Percentiles rank a stretch among this genome's conserved stretches.
Evolutionary conservation across 2,113 vertebrate species (phyloP).

Genomic region (Mobula birostris): DNA sequence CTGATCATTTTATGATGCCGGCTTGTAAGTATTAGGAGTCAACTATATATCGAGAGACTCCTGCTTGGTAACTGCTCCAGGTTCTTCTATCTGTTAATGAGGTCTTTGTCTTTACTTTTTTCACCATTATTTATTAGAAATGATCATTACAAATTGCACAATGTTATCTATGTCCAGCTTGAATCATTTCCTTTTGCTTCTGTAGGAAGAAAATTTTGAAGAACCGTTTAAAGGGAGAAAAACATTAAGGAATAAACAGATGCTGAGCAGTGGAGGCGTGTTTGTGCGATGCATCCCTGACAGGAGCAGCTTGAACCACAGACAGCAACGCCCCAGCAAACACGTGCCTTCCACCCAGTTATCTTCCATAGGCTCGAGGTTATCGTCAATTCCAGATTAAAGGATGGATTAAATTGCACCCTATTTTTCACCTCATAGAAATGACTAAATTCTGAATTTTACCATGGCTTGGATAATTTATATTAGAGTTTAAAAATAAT

Average conservation of each 20-base stretch:
- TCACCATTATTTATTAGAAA: neutral
- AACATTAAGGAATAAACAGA: slow-evolving; percentile 48
- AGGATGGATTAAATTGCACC: neutral
- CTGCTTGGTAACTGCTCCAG: neutral
- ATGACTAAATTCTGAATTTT: neutral
- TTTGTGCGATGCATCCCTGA: slow-evolving; percentile 51
- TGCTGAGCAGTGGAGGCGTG: slow-evolving; percentile 44
- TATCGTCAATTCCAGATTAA: neutral
- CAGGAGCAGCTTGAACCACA: neutral
- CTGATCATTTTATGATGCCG: neutral
- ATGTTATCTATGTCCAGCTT: neutral
- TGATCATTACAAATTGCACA: neutral
- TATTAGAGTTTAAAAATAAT: neutral
- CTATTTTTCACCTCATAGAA: neutral
- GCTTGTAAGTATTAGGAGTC: neutral
- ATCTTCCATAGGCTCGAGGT: neutral
- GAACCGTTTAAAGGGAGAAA: slow-evolving; percentile 47
- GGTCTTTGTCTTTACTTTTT: neutral
- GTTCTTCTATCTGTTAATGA: neutral
- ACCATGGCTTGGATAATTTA: neutral
- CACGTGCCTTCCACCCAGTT: neutral
- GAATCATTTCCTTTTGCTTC: slow-evolving; percentile 38
- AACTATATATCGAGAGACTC: neutral
- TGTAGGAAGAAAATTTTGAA: slow-evolving; percentile 48
- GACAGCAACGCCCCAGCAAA: neutral